Evolutionary conservation across 2,797 vertebrate genomes (phyloP).

Genomic region (Rhabdophis nuchalis): DNA sequence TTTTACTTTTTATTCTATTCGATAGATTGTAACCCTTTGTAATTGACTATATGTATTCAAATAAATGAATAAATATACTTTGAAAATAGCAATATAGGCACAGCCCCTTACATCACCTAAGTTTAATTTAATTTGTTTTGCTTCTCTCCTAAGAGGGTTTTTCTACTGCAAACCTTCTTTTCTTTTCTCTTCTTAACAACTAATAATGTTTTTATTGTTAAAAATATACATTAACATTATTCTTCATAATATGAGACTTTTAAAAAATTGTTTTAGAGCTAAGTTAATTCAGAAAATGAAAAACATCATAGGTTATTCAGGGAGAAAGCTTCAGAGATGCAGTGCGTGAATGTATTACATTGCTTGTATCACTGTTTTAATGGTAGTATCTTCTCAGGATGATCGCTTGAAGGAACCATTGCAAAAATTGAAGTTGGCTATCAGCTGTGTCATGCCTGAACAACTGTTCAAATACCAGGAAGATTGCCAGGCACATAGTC

Average conservation of each 20-base stretch:
- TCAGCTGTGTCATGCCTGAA: constrained; percentile 93
- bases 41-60: background rate
- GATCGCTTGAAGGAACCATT: constrained; percentile 89
- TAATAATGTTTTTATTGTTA: background rate
- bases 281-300: background rate
- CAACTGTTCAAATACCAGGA: constrained; percentile 95
- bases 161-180: background rate
- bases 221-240: background rate
- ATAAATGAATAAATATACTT: background rate
- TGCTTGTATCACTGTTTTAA: constrained; percentile 20
- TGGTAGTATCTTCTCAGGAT: constrained; percentile 73
- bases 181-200: background rate
- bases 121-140: background rate
- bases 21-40: background rate
- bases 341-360: background rate
- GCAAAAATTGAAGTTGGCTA: constrained; percentile 91
- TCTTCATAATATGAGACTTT: background rate
- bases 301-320: background rate
- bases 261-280: background rate
- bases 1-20: background rate
- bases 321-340: background rate
- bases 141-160: background rate
- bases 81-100: background rate
- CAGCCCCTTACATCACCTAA: background rate
- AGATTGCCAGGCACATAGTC: constrained; percentile 85